Conservation (phyloP, 2,888 invertebrate species). For the Tupiocoris notatus region DNA sequence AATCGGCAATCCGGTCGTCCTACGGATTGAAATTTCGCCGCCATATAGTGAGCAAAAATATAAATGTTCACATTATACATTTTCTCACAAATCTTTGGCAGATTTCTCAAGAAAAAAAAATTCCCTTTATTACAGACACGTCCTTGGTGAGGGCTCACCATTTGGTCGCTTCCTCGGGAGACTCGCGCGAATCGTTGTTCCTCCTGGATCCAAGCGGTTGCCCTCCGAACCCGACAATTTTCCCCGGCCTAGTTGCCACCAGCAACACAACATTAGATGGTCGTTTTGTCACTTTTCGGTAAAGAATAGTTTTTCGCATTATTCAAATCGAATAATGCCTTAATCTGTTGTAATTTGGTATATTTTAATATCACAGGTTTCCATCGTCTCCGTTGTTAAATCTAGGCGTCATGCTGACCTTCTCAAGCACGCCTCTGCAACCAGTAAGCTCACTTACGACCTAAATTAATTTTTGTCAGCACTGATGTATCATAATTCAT, state of each 20-base stretch:
- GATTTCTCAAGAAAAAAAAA: too few relatives aligned
- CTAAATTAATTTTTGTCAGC: too few relatives aligned
- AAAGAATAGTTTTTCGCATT: too few relatives aligned
- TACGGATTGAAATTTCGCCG: slow-evolving; percentile 63
- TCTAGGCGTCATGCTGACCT: slow-evolving; percentile 18
- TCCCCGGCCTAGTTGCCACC: slow-evolving; percentile 58
- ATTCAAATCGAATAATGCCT: too few relatives aligned
- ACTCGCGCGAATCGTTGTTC: slow-evolving; percentile 67
- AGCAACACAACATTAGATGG: slow-evolving; percentile 50
- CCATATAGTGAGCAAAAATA: slow-evolving; percentile 56
- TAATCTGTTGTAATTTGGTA: too few relatives aligned
- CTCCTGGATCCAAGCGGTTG: slow-evolving; percentile 77
- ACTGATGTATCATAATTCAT: too few relatives aligned
- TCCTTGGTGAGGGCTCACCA: slow-evolving; percentile 67
- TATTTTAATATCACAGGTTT: slow-evolving; percentile 10
- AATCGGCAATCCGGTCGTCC: slow-evolving; percentile 66
- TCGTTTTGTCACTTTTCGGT: slow-evolving; percentile 68
- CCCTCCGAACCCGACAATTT: slow-evolving; percentile 69
- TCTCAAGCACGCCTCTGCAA: slow-evolving; percentile 16
- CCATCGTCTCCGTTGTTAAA: slow-evolving; percentile 11
- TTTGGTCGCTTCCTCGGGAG: slow-evolving; percentile 73
- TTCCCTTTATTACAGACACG: slow-evolving; percentile 46
- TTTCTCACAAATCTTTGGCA: too few relatives aligned
- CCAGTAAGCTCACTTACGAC: too few relatives aligned
- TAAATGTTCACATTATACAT: too few relatives aligned